Percentiles rank a stretch among this genome's conserved stretches.
phyloP scores from a whole-genome alignment of 1,140 invertebrate species.

The Coelopa frigida region DNA sequence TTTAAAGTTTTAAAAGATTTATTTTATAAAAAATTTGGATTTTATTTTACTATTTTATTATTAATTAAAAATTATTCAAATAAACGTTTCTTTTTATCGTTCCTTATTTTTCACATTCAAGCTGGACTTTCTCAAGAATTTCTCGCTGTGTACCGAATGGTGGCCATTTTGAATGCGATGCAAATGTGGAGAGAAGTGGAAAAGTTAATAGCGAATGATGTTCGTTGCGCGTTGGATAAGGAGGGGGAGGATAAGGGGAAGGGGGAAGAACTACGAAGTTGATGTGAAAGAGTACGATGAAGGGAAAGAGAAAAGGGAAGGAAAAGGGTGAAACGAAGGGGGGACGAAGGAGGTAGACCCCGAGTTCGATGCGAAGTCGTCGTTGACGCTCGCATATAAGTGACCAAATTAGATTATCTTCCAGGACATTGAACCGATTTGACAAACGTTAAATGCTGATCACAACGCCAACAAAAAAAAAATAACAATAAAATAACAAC shows the following conservation, averaged over 20 bases:
- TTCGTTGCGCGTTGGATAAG: too few species aligned
- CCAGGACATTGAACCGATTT: constrained; percentile 43
- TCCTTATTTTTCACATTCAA: neutral
- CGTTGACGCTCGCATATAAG: constrained; percentile 45
- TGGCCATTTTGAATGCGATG: too few species aligned
- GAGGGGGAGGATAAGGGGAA: too few species aligned
- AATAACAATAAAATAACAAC: constrained; percentile 1
- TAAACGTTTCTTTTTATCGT: neutral
- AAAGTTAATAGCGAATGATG: constrained; percentile 34
- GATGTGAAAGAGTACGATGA: too few species aligned
- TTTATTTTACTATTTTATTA: neutral
- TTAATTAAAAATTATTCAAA: neutral
- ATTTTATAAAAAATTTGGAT: neutral
- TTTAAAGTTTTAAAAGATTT: neutral
- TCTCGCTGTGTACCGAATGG: too few species aligned
- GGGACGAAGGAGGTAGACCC: too few species aligned
- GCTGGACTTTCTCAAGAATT: neutral
- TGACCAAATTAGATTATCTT: constrained; percentile 46
- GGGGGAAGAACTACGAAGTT: too few species aligned
- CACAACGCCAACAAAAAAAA: constrained; percentile 28
- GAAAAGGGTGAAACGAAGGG: too few species aligned
- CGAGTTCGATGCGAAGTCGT: too few species aligned
- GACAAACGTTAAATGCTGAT: constrained; percentile 42
- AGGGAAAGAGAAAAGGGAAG: too few species aligned
- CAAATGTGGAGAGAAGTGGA: too few species aligned